Base-by-base conservation (phyloP, 2,888 invertebrate species). In the Drosophila pseudotakahashii region DNA sequence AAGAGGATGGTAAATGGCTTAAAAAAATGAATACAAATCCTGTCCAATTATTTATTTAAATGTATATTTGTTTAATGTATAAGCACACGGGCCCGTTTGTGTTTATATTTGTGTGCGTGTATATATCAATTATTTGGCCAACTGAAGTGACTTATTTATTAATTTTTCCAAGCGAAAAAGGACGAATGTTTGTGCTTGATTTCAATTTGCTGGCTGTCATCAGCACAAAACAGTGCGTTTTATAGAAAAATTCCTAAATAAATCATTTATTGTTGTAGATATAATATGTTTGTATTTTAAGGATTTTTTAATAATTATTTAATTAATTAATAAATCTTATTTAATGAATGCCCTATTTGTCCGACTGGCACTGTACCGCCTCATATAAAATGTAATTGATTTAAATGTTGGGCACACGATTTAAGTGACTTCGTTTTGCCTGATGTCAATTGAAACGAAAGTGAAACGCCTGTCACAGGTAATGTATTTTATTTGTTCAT, bases 401-500 rank as follows among this genome's bases (percentile, higher is more conserved):
- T 66, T 54, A 39, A 66, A 67, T 66, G 64, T 14, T 66, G 30
- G 47, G n/a, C 67, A 34, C 37, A 61, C 51, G 45, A 61, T 76
- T 82, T 66, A 76, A 69, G 36, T 66, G 72, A 77, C 77, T 81
- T 79, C 71, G 63, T 55, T 70, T 61, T 23, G 53, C 13, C 39
- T 42, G 61, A 57, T 79, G 85, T 75, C 79, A 87, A 84, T 82
- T 81, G 59, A 73, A 87, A 70, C 54, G 88, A 87, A 84, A 82
- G 88, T 77, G 79, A 82, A 87, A 75, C 42, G 57, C 39, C 55
- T 58, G 59, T 42, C 54, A 19, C 54, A 55, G 59, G 37, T 74
- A 55, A 74, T 73, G 47, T 68, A 13, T 42, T 74, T 51, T 36
- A 34, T 19, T 62, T 63, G 62, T 63, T 26, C 41, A 42, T 54